phyloP scores from a whole-genome alignment of 2,113 vertebrate genomes.

The Myrmophylax atrothorax region DNA sequence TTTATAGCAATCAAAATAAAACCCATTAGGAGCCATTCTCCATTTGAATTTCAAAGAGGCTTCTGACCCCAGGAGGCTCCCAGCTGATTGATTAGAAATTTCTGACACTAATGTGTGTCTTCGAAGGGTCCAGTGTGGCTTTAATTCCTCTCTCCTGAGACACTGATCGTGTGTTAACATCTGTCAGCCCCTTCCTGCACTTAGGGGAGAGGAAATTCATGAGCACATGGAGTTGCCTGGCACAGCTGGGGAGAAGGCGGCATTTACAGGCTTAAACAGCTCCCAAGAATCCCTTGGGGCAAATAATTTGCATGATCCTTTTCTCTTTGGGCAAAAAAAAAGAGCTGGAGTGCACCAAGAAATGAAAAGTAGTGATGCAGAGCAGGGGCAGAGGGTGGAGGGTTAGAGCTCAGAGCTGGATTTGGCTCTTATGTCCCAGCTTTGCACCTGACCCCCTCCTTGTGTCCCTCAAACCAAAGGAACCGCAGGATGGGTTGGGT shows the following conservation, averaged over 20 bases:
- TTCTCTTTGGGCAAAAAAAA: slow-evolving; percentile 42
- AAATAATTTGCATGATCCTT: slow-evolving; percentile 51
- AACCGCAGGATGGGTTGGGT: neutral
- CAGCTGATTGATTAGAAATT: slow-evolving; percentile 78
- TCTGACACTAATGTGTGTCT: slow-evolving; percentile 77
- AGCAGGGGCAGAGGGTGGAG: neutral
- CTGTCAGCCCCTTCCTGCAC: slow-evolving; percentile 65
- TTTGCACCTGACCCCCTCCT: neutral
- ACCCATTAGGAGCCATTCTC: slow-evolving; percentile 73
- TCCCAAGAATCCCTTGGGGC: slow-evolving; percentile 25
- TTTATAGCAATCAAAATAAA: slow-evolving; percentile 78
- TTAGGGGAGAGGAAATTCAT: slow-evolving; percentile 44
- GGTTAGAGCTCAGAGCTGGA: neutral
- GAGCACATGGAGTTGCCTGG: slow-evolving; percentile 34
- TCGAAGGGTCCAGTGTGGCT: slow-evolving; percentile 61
- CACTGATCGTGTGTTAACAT: slow-evolving; percentile 66
- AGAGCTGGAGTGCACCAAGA: neutral
- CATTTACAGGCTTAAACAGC: slow-evolving; percentile 58
- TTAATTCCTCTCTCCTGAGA: slow-evolving; percentile 70
- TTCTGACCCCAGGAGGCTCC: slow-evolving; percentile 70
- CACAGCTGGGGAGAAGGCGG: slow-evolving; percentile 66
- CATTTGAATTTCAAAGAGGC: slow-evolving; percentile 65
- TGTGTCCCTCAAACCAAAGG: neutral
- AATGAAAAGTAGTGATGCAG: neutral
- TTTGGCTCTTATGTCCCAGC: neutral